Evolutionary conservation across 2,113 vertebrate species (phyloP), one percentile per base, ranked within the genome.

Genomic region (Centropus unirufus): DNA sequence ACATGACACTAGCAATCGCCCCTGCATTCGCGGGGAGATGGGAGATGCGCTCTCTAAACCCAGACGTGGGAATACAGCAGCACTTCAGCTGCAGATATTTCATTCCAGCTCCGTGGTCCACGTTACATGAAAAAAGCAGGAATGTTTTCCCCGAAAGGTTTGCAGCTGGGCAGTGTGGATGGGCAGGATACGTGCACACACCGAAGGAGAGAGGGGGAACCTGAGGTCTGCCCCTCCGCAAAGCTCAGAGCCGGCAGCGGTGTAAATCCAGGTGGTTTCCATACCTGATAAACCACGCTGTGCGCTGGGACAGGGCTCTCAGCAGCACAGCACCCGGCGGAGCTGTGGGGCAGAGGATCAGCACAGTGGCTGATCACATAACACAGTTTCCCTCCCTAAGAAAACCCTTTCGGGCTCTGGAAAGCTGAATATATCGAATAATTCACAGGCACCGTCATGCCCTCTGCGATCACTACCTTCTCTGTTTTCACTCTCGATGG

Each of bases 1-100:
- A 98, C 97, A 97, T 96, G 97, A 97, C 97, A 95, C 76, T 75
- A 94, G 93, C 96, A 97, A 97, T 98, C 97, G 92, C 95, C 62
- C 90, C 95, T 86, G 79, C 86, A 91, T 96, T 97, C 89, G 80
- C 86, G 58, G 83, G 94, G 92, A 97, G 96, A 93, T 36, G 83
- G 94, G 92, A 97, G 96, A 93, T 36, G 49, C 74, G 47, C 92
- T 95, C 80, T 89, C 91, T 94, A 89, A 95, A 54, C 51, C 83
- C 75, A 87, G 96, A 77, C 92, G 89, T 6, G 74, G 92, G 82
- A 76, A 94, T 75, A 46, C 70, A 97, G 96, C 89, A 96, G 76
- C 96, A 30, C 67, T 81, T 23, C 62, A 72, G 78, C 57, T 26
- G 40, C 54, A 14, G 59, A 34, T 7, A 36, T 75, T 79, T 76